Evolutionary conservation across 2,888 invertebrate species (phyloP), one percentile per base, ranked within the genome.

Genomic region (Podabrus alpinus): DNA sequence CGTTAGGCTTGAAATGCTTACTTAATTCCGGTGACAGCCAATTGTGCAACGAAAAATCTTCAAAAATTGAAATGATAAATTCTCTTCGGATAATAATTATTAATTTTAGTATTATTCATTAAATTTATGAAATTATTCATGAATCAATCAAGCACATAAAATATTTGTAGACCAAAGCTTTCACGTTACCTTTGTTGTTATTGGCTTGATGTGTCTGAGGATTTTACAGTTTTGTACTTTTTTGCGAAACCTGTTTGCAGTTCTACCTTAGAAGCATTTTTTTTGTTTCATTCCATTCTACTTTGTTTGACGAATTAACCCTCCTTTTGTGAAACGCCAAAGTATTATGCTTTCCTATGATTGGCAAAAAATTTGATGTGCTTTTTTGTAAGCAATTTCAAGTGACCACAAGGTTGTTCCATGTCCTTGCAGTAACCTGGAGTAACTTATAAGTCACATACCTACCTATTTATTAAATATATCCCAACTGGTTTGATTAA

Each of bases 371-470:
- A n/a, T 9, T 13, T 1, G n/a, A n/a, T 45, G n/a, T 1, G n/a
- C 45, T 29, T 29, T 24, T 29, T 29, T 29, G 29, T 13, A 13
- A 29, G 4, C 13, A 45, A n/a, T 45, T 45, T 45, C 45, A n/a
- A 45, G 45, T n/a, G 45, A n/a, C 45, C 45, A 64, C 72, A 73
- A 73, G 72, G 72, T 17, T 73, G 69, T 59, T 68, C 13, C 45
- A 59, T 69, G 72, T 73, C 72, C 72, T 73, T 73, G 72, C 68
- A 59, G 16, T 62, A 66, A 69, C 68, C 72, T 62, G 59, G 19
- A 66, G 72, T 73, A 69, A 61, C 72, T 73, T 19, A 45, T 64
- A 64, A 64, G 17, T 19, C 17, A 64, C 62, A 19, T 64, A 13
- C 62, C 17, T 64, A 17, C 62, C 17, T 64, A 17, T 64, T 19